phyloP scores from a whole-genome alignment of 2,113 vertebrate genomes.

The Polypterus bichir region DNA sequence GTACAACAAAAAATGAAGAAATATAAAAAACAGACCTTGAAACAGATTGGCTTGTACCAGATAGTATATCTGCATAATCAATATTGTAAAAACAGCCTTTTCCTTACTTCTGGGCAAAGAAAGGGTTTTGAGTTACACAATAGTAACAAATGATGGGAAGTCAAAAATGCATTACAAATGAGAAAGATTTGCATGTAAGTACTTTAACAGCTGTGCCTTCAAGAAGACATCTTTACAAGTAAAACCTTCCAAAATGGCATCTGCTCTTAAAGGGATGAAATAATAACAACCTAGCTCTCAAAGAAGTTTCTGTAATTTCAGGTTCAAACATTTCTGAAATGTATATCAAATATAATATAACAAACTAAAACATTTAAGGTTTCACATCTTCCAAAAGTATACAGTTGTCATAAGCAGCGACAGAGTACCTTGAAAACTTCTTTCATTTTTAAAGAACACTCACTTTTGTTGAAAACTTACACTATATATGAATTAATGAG shows the following conservation, averaged over 20 bases:
- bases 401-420: no score
- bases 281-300: not conserved
- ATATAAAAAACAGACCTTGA: not conserved
- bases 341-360: no score
- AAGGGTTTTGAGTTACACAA: slow-evolving; percentile 8
- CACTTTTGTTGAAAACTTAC: no score
- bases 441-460: no score
- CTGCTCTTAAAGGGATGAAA: not conserved
- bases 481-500: no score
- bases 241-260: not conserved
- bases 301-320: no score
- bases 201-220: not conserved
- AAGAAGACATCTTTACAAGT: not conserved
- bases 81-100: not conserved
- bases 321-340: no score
- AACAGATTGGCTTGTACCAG: not conserved
- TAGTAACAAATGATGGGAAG: not conserved
- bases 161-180: not conserved
- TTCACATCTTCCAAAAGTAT: no score
- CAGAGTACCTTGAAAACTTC: no score
- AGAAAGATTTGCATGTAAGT: not conserved
- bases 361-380: no score
- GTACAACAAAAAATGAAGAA: not conserved
- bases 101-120: slow-evolving; percentile 1
- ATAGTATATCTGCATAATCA: slow-evolving; percentile 1